Evolutionary conservation across 2,797 vertebrate genomes (phyloP).

Genomic region (Hyperoplus lanceolatus): DNA sequence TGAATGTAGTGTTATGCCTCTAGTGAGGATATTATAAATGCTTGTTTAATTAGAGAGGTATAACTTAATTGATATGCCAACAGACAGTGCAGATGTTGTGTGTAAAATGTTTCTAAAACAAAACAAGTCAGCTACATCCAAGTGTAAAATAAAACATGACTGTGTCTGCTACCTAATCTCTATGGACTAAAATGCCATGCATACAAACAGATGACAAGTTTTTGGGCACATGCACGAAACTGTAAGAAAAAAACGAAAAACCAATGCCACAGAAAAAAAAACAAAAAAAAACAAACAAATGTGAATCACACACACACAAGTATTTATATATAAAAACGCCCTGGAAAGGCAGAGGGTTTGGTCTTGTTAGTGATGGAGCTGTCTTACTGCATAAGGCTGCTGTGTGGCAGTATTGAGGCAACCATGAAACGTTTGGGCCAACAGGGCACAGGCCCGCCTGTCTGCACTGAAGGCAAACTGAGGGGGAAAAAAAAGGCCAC

Average conservation of each 20-base stretch:
- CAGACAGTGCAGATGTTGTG: slow-evolving; percentile 13
- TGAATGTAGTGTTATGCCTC: slow-evolving; percentile 49
- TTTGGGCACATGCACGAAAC: slow-evolving; percentile 35
- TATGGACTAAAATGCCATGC: slow-evolving; percentile 23
- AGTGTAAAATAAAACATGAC: neutral
- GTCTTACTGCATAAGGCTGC: slow-evolving; percentile 71
- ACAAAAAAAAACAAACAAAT: slow-evolving; percentile 2
- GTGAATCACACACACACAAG: neutral
- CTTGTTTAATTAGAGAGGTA: slow-evolving; percentile 29
- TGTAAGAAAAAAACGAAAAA: neutral
- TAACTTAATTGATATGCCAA: slow-evolving; percentile 9
- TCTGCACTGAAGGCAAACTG: slow-evolving; percentile 57
- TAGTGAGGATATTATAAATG: slow-evolving; percentile 3
- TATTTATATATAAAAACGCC: neutral
- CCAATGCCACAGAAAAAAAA: slow-evolving; percentile 13
- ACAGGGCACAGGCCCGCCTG: slow-evolving; percentile 38
- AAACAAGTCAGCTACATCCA: slow-evolving; percentile 22
- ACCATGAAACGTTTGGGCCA: slow-evolving; percentile 38
- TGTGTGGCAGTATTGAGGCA: slow-evolving; percentile 54
- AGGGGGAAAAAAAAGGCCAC: slow-evolving; percentile 67
- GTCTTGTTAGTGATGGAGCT: slow-evolving; percentile 59
- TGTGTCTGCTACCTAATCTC: slow-evolving; percentile 23
- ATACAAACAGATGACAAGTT: slow-evolving; percentile 18
- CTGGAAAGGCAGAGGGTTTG: slow-evolving; percentile 63
- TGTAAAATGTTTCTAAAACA: slow-evolving; percentile 29